phyloP scores from a whole-genome alignment of 2,888 invertebrate genomes.

The Euphydryas editha region DNA sequence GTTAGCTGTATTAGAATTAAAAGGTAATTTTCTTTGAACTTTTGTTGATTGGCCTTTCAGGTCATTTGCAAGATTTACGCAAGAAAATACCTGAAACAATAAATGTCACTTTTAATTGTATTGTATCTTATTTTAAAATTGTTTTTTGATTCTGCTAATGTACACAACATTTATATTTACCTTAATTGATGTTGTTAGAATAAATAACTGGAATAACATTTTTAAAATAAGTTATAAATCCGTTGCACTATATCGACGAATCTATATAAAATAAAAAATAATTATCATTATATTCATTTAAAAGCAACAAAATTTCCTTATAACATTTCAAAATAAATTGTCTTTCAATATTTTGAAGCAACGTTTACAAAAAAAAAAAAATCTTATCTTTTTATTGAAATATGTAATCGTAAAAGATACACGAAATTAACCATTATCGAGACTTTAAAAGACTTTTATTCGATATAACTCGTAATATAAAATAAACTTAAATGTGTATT shows the following conservation, averaged over 20 bases:
- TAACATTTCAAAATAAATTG: slow-evolving; percentile 22
- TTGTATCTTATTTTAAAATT: background rate
- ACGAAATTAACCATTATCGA: background rate
- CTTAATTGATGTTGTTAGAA: background rate
- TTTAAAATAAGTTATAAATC: background rate
- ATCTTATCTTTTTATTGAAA: slow-evolving; percentile 16
- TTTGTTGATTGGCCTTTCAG: slow-evolving; percentile 3
- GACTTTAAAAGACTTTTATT: no score
- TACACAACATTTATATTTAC: background rate
- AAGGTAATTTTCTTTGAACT: background rate
- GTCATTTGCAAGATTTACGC: slow-evolving; percentile 7
- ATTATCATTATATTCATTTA: slow-evolving; percentile 19
- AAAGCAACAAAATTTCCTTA: slow-evolving; percentile 1
- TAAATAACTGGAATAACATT: background rate
- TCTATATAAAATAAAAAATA: slow-evolving; percentile 5
- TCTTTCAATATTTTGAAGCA: slow-evolving; percentile 16
- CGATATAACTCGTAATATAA: no score
- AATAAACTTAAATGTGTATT: no score
- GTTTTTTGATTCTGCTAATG: no score
- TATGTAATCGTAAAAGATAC: background rate
- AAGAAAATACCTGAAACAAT: slow-evolving; percentile 17
- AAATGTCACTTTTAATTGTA: background rate
- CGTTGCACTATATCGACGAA: background rate
- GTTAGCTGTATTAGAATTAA: background rate
- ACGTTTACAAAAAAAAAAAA: background rate